Percentiles rank a stretch among this genome's conserved stretches.
Evolutionary conservation across 92 coral and sea anemone species (phyloP).

Genomic region (Ricordea florida): DNA sequence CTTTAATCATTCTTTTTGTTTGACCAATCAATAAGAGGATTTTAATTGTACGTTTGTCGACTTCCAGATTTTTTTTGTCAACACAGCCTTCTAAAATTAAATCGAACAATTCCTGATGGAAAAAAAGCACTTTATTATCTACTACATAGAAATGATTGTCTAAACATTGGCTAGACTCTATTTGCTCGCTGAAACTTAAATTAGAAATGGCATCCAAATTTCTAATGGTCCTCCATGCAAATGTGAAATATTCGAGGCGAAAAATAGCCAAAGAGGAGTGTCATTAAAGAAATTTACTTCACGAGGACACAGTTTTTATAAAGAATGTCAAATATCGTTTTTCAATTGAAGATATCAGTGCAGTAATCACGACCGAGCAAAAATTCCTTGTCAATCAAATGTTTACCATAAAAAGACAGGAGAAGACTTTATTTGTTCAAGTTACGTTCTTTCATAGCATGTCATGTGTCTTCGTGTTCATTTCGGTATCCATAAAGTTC

Average conservation of each 20-base stretch:
- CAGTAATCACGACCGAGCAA: neutral
- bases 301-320: neutral
- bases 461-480: constrained; percentile 11
- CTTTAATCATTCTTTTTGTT: neutral
- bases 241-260: neutral
- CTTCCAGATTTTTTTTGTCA: constrained; percentile 67
- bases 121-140: constrained; percentile 59
- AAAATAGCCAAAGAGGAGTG: neutral
- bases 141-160: constrained; percentile 53
- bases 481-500: constrained; percentile 40
- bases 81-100: constrained; percentile 63
- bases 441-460: constrained; percentile 10
- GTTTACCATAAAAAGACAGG: neutral
- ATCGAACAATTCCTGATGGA: constrained; percentile 17
- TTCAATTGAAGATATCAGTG: neutral
- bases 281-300: neutral
- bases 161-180: constrained; percentile 79
- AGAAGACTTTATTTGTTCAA: constrained; percentile 28
- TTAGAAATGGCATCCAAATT: constrained; percentile 14
- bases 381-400: constrained; percentile 15
- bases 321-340: neutral
- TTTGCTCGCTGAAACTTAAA: constrained; percentile 48
- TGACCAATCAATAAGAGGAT: constrained; percentile 46
- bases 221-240: neutral
- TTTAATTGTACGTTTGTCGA: constrained; percentile 51